Conservation (phyloP, 2,113 vertebrate genomes). For the Ceyx margarethae region DNA sequence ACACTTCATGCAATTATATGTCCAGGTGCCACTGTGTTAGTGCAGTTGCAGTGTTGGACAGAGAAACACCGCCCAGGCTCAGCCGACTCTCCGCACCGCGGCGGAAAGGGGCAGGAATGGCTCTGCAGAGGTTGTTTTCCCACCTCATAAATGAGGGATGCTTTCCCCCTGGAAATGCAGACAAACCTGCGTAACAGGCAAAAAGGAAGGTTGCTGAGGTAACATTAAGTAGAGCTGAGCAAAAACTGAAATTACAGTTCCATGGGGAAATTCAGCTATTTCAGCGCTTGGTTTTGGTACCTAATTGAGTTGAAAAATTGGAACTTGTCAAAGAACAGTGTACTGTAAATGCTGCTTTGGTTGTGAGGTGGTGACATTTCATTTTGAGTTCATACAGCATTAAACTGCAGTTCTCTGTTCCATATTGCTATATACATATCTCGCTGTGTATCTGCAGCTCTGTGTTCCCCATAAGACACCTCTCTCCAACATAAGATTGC, state of each 20-base stretch:
- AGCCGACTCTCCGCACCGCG: not conserved
- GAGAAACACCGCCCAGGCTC: slow-evolving; percentile 30
- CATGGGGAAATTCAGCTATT: slow-evolving; percentile 29
- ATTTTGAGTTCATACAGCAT: not conserved
- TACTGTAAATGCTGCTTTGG: not conserved
- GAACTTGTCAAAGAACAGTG: not conserved
- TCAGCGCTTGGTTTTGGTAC: slow-evolving; percentile 37
- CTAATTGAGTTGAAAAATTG: slow-evolving; percentile 43
- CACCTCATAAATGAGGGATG: slow-evolving; percentile 57
- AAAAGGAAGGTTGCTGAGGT: not conserved
- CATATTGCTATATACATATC: not conserved
- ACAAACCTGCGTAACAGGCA: not conserved
- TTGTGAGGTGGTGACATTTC: not conserved
- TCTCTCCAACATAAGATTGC: not conserved
- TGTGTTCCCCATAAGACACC: not conserved
- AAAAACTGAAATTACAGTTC: slow-evolving; percentile 39
- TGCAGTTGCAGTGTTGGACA: not conserved
- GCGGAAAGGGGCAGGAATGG: slow-evolving; percentile 44
- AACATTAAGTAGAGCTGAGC: not conserved
- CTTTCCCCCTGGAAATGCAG: slow-evolving; percentile 17
- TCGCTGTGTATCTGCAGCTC: not conserved
- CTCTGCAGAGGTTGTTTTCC: slow-evolving; percentile 52
- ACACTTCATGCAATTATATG: not conserved
- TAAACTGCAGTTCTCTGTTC: not conserved
- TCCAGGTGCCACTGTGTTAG: slow-evolving; percentile 7